Evolutionary conservation across 2,113 vertebrate genomes (phyloP), one percentile per base, ranked within the genome.

Genomic region (Brachyistius frenatus): DNA sequence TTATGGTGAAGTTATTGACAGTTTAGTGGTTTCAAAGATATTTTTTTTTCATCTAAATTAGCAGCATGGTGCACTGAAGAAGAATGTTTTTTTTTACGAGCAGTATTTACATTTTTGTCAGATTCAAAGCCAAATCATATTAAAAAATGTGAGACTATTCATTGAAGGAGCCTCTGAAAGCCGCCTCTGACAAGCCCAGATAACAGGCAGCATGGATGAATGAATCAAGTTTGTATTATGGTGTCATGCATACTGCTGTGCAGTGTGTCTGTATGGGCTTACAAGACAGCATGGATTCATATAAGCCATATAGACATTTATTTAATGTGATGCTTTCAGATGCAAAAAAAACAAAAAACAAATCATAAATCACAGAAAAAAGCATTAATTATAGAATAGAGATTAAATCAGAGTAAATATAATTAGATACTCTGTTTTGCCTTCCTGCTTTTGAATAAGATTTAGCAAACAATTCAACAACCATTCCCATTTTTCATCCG

Each of bases 181-280:
- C 36, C 49, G 66, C 32, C 62, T 70, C 69, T 83, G 68, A 72
- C 14, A 32, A 33, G 47, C 56, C 63, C 62, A 65, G 80, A 83
- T 88, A 86, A 72, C 73, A 35, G 56, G 56, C 11, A 39, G 56
- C 32, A 7, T 32, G 67, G 58, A 58, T 33, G 35, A 72, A 15
- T 68, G 58, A 78, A 61, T 67, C 7, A 32, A 14, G 56, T 64
- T 82, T 44, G 66, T 49, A 63, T 69, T 39, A 66, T 23, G 39
- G 41, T 56, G 39, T 66, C 32, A 50, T 58, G 23, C 16, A 5
- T 16, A 61, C 39, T 64, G 7, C 63, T 64, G 50, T 53, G 36
- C 2, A 5, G 62, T 23, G 23, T 23, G 23, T 7, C 33, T 8
- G 9, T 49, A 14, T 13, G 36, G 49, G 37, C 58, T 77, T 49